Evolutionary conservation across 2,113 vertebrate species (phyloP).

Genomic region (Ia io): DNA sequence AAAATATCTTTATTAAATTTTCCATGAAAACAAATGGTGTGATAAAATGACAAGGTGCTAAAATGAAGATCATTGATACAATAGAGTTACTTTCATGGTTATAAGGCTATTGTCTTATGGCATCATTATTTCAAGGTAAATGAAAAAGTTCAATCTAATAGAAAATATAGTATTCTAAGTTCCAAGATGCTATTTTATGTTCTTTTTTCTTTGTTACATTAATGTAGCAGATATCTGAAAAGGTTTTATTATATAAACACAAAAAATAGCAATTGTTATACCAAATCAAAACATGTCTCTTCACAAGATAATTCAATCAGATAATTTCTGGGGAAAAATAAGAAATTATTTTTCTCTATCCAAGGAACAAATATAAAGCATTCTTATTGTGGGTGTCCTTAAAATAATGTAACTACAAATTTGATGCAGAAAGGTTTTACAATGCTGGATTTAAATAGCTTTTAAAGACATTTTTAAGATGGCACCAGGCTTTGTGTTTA

Average conservation of each 20-base stretch:
- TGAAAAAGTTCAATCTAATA: constrained; percentile 29
- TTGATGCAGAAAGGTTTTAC: constrained; percentile 37
- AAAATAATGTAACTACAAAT: constrained; percentile 10
- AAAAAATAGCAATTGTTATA: constrained; percentile 23
- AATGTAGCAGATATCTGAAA: background rate
- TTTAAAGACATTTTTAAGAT: constrained; percentile 57
- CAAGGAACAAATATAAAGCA: background rate
- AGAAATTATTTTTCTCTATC: background rate
- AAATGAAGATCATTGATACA: constrained; percentile 40
- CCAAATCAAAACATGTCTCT: constrained; percentile 21
- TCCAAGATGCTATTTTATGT: constrained; percentile 34
- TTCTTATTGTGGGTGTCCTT: constrained; percentile 4
- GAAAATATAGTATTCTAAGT: constrained; percentile 39
- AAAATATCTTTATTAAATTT: constrained; percentile 50
- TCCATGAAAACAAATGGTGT: constrained; percentile 16
- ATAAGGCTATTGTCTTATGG: constrained; percentile 2
- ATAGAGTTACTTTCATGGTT: background rate
- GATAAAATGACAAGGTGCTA: constrained; percentile 28
- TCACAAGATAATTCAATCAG: constrained; percentile 48
- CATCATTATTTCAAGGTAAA: constrained; percentile 44
- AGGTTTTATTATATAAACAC: constrained; percentile 1
- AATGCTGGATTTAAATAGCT: constrained; percentile 18
- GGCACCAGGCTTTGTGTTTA: constrained; percentile 47
- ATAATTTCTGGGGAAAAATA: background rate
- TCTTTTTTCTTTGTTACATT: constrained; percentile 37